These are phyloP conservation scores for Coccyzus lansbergi DNA, from an alignment of 2,797 vertebrate species.

Conservation along the genomic window DNA sequence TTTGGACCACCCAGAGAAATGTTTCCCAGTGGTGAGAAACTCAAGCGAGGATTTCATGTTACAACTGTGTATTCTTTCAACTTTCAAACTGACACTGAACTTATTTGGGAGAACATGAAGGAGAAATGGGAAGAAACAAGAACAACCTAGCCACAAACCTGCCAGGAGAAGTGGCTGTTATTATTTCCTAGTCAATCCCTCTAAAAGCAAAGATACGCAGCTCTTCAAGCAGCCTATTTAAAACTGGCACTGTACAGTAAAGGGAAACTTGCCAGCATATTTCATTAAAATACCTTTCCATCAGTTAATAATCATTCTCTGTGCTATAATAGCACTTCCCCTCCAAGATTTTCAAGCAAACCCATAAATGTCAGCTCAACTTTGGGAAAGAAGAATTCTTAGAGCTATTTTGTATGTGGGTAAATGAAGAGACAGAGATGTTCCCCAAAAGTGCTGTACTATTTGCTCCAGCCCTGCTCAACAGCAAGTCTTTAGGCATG, in stretches of 20 bases:
- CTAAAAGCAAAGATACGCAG: background rate
- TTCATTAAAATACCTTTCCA: conserved; percentile 59
- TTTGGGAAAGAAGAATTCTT: background rate
- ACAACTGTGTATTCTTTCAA: conserved; percentile 19
- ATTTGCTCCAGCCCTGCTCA: background rate
- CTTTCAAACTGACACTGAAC: conserved; percentile 5
- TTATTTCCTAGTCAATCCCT: background rate
- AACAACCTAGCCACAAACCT: background rate
- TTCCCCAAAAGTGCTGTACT: background rate
- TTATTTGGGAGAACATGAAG: conserved; percentile 21
- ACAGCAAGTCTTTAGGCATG: background rate
- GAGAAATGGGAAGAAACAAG: conserved; percentile 20
- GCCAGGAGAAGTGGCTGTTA: background rate
- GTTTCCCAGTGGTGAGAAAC: conserved; percentile 27
- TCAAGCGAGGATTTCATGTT: background rate
- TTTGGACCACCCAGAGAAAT: conserved; percentile 30
- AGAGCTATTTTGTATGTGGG: background rate
- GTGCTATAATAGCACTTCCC: background rate
- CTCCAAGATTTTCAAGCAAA: conserved; percentile 34
- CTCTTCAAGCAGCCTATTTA: conserved; percentile 36
- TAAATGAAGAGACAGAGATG: background rate
- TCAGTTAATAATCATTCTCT: conserved; percentile 38
- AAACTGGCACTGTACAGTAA: background rate
- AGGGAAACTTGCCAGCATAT: conserved; percentile 32
- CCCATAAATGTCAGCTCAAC: conserved; percentile 18